Conservation (phyloP, 2,113 vertebrate genomes). For the Falcunculus frontatus region DNA sequence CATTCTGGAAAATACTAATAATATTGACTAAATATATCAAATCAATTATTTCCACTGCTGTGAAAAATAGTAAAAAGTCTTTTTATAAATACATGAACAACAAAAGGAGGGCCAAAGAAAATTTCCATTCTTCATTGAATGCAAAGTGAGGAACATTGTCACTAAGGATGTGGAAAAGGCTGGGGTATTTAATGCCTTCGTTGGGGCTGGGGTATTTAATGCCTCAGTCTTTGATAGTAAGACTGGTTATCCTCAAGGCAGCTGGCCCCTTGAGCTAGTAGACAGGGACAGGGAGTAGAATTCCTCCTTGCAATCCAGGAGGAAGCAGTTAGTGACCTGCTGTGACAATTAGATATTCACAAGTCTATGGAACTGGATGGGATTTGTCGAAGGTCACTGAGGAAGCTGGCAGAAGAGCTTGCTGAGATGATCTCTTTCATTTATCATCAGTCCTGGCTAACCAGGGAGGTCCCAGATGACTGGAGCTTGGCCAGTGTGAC, state of each 20-base stretch:
- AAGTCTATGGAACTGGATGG: background rate
- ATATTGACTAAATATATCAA: background rate
- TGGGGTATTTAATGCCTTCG: background rate
- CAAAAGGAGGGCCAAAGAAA: background rate
- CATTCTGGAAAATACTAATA: background rate
- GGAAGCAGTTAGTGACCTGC: background rate
- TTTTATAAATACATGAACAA: background rate
- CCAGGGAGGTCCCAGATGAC: background rate
- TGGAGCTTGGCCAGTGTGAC: background rate
- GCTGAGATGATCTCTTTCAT: background rate
- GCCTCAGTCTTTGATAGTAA: background rate
- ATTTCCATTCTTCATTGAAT: background rate
- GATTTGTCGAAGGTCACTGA: background rate
- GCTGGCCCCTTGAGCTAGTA: background rate
- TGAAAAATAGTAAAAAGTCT: background rate
- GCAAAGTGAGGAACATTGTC: background rate
- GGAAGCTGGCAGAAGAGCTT: background rate
- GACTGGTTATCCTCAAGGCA: background rate
- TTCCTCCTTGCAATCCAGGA: accelerated
- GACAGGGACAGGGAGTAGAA: background rate
- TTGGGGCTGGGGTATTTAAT: background rate
- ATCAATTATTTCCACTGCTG: background rate
- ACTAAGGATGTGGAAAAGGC: background rate
- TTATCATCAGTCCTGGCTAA: background rate
- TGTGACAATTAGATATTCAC: background rate